Conservation (phyloP, 2,888 invertebrate genomes). For the Corbicula japonica region DNA sequence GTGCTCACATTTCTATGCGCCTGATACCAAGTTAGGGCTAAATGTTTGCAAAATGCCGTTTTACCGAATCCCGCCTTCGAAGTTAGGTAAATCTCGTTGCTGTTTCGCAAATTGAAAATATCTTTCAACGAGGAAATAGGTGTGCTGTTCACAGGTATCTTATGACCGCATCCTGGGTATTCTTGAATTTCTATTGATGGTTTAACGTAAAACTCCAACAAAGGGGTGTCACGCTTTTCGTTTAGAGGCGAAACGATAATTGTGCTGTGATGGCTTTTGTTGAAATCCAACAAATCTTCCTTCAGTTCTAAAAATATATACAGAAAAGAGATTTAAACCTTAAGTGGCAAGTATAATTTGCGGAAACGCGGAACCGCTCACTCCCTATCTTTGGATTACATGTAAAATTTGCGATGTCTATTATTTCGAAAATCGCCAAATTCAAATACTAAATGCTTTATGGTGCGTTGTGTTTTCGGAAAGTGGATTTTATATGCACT, state of each 20-base stretch:
- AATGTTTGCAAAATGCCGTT: slow-evolving; percentile 5
- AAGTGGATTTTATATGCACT: too few species aligned
- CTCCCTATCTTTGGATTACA: too few species aligned
- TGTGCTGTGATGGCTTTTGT: slow-evolving; percentile 3
- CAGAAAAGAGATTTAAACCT: too few species aligned
- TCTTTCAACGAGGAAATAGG: neutral
- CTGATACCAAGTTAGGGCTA: neutral
- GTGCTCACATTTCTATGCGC: neutral
- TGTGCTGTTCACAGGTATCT: neutral
- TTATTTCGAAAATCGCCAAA: too few species aligned
- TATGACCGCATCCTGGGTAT: neutral
- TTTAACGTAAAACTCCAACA: neutral
- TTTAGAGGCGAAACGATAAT: neutral
- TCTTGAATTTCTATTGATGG: neutral
- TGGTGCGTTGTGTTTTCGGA: too few species aligned
- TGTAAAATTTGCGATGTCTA: too few species aligned
- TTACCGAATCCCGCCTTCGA: slow-evolving; percentile 6
- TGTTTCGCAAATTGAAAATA: neutral
- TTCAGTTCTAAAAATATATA: slow-evolving; percentile 13
- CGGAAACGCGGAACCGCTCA: too few species aligned
- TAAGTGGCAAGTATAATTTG: too few species aligned
- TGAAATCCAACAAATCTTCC: neutral
- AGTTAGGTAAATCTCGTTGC: slow-evolving; percentile 9
- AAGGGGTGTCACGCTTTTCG: slow-evolving; percentile 5
- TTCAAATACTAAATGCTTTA: too few species aligned